Evolutionary conservation across 1,140 invertebrate genomes (phyloP), one percentile per base, ranked within the genome.

Genomic region (Diorhabda elongata): DNA sequence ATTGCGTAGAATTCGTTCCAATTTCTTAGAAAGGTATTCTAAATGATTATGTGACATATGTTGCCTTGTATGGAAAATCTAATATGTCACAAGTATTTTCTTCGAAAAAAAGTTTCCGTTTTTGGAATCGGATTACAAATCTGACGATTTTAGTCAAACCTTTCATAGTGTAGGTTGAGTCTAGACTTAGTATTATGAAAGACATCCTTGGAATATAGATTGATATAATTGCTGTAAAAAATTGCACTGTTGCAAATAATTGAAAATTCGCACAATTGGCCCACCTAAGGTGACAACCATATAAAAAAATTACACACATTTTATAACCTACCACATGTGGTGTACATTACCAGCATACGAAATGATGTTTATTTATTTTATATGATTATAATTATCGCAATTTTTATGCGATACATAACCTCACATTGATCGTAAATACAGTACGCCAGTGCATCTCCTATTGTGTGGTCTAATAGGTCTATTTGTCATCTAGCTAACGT

Each of bases 331-430:
- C 65, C 65, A 44, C 65, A 60, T 60, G 43, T 9, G 42, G 26
- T 8, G 58, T 4, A 60, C 57, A 41, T 47, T 5, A 59, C 41
- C 45, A 44, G 65, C 42, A 58, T 67, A 52, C 4, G 7, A 58
- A 58, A 67, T 67, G 57, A 60, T 67, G 65, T 67, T 67, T 67
- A 67, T 67, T 58, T 67, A 67, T 67, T 67, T 60, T 67, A 67
- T 67, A 58, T 44, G 58, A 44, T 67, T 67, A 67, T 67, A 67
- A 67, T 67, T 67, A 67, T 67, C 60, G 65, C 65, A 67, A 67
- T 67, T 60, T 67, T 67, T 67, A 67, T 67, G 65, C 65, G 58
- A 44, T 6, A 59, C 65, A 43, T 61, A 44, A 45, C 57, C 57
- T 60, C 57, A 47, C 58, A 59, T 44, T 59, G 65, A 60, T 67